Evolutionary conservation across 2,797 vertebrate genomes (phyloP), one percentile per base, ranked within the genome.

Genomic region (Esox lucius): DNA sequence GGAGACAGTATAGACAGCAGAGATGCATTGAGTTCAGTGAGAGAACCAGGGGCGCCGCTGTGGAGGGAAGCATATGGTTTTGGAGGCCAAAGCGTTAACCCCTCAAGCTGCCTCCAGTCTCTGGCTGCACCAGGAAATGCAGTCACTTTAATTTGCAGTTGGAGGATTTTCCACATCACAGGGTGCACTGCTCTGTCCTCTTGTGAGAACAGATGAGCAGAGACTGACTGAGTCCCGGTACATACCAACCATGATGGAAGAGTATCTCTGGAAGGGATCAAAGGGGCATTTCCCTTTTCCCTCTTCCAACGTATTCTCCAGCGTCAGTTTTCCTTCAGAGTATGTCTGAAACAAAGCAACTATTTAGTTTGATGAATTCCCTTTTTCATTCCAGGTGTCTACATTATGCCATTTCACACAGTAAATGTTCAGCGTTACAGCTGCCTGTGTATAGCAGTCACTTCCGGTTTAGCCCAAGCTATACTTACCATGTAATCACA

Each of bases 281-380:
- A 95, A 96, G 0, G 93, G 94, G 89, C 95, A 94, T 75, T 91
- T 94, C 76, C 94, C 94, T 76, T 93, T 94, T 74, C 93, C 92
- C 73, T 95, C 93, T 76, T 94, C 91, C 68, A 76, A 90, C 81
- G 75, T 92, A 53, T 88, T 91, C 78, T 88, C 80, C 81, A 95
- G 87, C 67, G 48, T 90, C 80, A 95, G 88, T 86, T 90, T 85
- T n/a, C 80, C 88, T 26, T 88, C 87, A 68, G 68, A 80, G 74
- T 94, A 90, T 3, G 89, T 87, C 94, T 95, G 86, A 78, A 49
- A 79, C 62, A 46, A 8, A 56, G 59, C 70, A 31, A 67, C 46
- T n/a, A 33, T 62, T 33, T 53, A 59, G 11, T 33, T 62, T 17
- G 48, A 26, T 61, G 59, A n/a, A 77, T 68, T 28, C 22, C 17